These are phyloP conservation scores for Aramus guarauna DNA, from an alignment of 2,113 vertebrate species.

Conservation along the genomic window DNA sequence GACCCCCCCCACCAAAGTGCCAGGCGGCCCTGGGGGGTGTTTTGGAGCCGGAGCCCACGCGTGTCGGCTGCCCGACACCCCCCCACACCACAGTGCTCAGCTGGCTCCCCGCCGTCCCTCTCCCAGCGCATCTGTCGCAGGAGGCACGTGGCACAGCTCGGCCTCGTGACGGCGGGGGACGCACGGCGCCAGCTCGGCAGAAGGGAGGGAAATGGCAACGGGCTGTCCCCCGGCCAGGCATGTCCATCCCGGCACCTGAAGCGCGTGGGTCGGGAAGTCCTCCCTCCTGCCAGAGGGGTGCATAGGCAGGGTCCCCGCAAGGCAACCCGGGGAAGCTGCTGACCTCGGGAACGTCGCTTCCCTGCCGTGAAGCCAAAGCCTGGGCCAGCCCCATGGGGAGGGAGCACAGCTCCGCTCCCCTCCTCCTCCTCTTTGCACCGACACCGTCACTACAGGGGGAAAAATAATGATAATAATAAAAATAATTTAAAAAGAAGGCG, in stretches of 20 bases:
- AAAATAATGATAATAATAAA: neutral
- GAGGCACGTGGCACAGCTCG: slow-evolving; percentile 19
- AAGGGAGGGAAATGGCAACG: neutral
- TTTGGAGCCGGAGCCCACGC: neutral
- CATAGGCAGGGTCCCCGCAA: neutral
- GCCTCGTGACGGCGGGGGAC: slow-evolving; percentile 7
- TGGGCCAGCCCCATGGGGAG: neutral
- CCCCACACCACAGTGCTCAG: neutral
- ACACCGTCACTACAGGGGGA: neutral
- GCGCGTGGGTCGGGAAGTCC: accelerated
- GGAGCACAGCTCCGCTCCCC: neutral
- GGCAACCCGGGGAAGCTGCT: neutral
- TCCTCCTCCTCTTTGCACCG: neutral
- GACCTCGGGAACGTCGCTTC: neutral
- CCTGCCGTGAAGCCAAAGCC: neutral
- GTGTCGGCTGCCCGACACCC: neutral
- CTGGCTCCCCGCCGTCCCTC: neutral
- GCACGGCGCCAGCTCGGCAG: neutral
- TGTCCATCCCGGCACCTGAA: accelerated
- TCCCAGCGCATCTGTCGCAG: slow-evolving; percentile 37
- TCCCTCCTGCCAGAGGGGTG: neutral
- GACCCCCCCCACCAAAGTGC: neutral
- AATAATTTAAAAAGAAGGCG: neutral
- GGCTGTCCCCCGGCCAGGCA: neutral
- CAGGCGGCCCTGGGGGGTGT: neutral